Base-by-base conservation (phyloP, 2,797 vertebrate genomes). In the Avahi laniger region DNA sequence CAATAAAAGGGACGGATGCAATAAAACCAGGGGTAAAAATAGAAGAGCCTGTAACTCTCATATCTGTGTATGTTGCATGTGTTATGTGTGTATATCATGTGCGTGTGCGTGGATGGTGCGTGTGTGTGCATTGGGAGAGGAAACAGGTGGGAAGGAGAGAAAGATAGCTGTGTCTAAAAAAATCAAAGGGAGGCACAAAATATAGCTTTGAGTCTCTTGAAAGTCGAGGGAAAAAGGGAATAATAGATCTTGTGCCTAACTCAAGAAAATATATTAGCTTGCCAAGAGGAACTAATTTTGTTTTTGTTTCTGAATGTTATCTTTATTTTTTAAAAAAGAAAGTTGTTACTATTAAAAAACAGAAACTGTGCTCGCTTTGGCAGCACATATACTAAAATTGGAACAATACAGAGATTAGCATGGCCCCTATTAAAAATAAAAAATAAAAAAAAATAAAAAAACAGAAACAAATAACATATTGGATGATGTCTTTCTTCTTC, bases 221-320 rank as follows among this genome's bases (percentile, higher is more conserved):
- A 1, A 72, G 76, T 61, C 50, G 8, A 86, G 46, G 30, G 52
- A 5, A 84, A 82, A 91, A 15, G 70, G 12, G 35, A 89, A 63
- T 11, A 76, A 28, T 5, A 67, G 50, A n/a, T 33, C 7, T 82
- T 8, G 24, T 35, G 35, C 35, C 35, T 54, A 41, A 86, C 50
- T 14, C 18, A 43, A 87, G 67, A 94, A 94, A 76, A 38, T 3
- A 0, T 73, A 14, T 88, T 33, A 72, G 20, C 91, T 78, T 85
- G 54, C n/a, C 61, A n/a, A n/a, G 35, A 86, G 17, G 61, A 82
- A 38, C n/a, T 43, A 22, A 72, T 81, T 90, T 91, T 75, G 35
- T n/a, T 83, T 93, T 91, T 93, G 18, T 85, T 94, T 93, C 70
- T 63, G 46, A 96, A 75, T 33, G 1, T 72, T 50, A 43, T 30